These are phyloP conservation scores for Phalanger gymnotis DNA, from an alignment of 2,797 vertebrate genomes.

Conservation along the genomic window DNA sequence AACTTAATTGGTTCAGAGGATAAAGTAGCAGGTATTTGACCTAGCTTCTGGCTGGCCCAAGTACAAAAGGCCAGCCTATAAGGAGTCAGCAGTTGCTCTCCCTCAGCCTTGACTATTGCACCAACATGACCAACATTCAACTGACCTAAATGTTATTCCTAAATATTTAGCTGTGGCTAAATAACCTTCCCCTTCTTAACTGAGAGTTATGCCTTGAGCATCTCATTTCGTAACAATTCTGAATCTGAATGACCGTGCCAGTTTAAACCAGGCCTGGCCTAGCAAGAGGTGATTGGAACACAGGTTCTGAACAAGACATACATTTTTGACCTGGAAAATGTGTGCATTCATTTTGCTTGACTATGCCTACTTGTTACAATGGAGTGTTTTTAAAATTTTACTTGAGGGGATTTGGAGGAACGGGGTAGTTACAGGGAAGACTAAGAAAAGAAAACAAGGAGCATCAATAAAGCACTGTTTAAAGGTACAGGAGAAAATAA, in stretches of 20 bases:
- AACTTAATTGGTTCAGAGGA: neutral
- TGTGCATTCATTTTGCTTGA: neutral
- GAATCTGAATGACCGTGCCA: neutral
- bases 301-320: neutral
- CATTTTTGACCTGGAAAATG: neutral
- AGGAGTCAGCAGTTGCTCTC: neutral
- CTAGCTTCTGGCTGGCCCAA: neutral
- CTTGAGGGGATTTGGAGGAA: neutral
- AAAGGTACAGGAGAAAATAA: neutral
- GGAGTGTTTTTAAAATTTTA: neutral
- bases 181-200: neutral
- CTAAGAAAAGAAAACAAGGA: neutral
- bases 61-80: neutral
- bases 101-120: neutral
- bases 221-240: neutral
- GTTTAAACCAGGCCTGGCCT: neutral
- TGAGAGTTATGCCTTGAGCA: neutral
- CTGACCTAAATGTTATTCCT: neutral
- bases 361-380: neutral
- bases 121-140: neutral
- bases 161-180: neutral
- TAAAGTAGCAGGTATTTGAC: neutral
- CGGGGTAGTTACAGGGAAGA: neutral
- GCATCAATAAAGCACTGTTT: neutral
- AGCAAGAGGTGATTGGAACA: neutral